Conservation (phyloP, 2,797 vertebrate species). For the Channa striata region DNA sequence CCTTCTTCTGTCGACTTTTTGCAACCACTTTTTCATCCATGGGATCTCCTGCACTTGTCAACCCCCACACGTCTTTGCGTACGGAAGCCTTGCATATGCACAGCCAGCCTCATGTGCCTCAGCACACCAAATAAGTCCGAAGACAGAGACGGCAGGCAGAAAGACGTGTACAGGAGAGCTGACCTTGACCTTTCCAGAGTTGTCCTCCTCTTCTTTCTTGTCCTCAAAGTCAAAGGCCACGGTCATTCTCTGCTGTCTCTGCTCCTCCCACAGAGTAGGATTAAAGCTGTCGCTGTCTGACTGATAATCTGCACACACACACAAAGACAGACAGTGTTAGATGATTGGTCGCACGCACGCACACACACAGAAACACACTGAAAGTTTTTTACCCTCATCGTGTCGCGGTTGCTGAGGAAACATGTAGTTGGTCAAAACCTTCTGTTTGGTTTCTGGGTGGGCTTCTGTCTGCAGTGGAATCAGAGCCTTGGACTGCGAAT, state of each 20-base stretch:
- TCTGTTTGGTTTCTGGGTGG: conserved; percentile 98
- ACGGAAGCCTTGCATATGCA: conserved; percentile 2
- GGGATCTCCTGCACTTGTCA: no score
- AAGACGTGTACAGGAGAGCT: conserved; percentile 15
- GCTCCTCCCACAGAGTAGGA: conserved; percentile 98
- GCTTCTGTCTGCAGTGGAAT: conserved; percentile 99
- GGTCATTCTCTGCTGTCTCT: conserved; percentile 98
- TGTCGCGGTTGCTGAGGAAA: conserved; percentile 98
- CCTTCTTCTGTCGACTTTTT: no score
- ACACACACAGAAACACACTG: conserved; percentile 21
- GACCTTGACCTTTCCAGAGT: conserved; percentile 96
- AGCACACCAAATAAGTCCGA: neutral
- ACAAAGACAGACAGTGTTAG: neutral
- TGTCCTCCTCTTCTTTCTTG: conserved; percentile 97
- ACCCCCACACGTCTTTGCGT: neutral
- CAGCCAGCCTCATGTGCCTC: no score
- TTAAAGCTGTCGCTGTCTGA: conserved; percentile 99
- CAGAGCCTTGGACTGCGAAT: conserved; percentile 95
- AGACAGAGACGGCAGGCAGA: neutral
- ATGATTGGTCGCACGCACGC: neutral
- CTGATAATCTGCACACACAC: conserved; percentile 91
- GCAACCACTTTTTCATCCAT: no score
- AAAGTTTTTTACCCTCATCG: conserved; percentile 91
- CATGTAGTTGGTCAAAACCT: conserved; percentile 99
- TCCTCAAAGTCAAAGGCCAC: conserved; percentile 99